phyloP scores from a whole-genome alignment of 2,888 invertebrate species.

The Lithodes maja region DNA sequence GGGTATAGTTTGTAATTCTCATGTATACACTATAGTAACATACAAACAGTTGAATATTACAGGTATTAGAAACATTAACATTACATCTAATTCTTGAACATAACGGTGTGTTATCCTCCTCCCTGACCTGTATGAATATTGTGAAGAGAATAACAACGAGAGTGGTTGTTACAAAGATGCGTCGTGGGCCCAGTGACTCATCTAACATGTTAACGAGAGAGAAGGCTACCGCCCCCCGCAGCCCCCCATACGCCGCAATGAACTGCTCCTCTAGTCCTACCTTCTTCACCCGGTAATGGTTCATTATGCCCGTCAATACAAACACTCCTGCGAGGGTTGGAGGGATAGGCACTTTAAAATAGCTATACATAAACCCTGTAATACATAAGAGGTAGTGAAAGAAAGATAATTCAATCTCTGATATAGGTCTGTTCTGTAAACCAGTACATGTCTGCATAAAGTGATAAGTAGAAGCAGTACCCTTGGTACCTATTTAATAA shows the following conservation, averaged over 20 bases:
- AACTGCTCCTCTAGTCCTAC: conserved; percentile 78
- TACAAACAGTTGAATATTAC: too few relatives aligned
- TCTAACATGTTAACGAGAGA: conserved; percentile 77
- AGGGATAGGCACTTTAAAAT: too few relatives aligned
- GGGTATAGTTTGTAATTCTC: too few relatives aligned
- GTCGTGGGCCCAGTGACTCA: conserved; percentile 72
- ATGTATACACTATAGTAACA: too few relatives aligned
- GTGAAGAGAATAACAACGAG: conserved; percentile 76
- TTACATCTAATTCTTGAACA: too few relatives aligned
- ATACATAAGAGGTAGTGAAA: too few relatives aligned
- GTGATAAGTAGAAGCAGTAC: not conserved
- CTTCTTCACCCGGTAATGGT: conserved; percentile 73
- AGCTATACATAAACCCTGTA: too few relatives aligned
- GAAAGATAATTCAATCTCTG: too few relatives aligned
- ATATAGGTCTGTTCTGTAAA: too few relatives aligned
- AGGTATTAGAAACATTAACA: too few relatives aligned
- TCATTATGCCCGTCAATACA: conserved; percentile 76
- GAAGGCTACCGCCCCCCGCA: conserved; percentile 79
- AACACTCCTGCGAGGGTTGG: conserved; percentile 75
- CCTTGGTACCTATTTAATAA: too few relatives aligned
- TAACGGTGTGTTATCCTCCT: too few relatives aligned
- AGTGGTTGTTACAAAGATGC: conserved; percentile 75
- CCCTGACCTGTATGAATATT: conserved; percentile 75
- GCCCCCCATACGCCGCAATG: conserved; percentile 79
- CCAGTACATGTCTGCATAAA: not conserved